Base-by-base conservation (phyloP, 1,140 invertebrate genomes). In the Trichonephila inaurata region DNA sequence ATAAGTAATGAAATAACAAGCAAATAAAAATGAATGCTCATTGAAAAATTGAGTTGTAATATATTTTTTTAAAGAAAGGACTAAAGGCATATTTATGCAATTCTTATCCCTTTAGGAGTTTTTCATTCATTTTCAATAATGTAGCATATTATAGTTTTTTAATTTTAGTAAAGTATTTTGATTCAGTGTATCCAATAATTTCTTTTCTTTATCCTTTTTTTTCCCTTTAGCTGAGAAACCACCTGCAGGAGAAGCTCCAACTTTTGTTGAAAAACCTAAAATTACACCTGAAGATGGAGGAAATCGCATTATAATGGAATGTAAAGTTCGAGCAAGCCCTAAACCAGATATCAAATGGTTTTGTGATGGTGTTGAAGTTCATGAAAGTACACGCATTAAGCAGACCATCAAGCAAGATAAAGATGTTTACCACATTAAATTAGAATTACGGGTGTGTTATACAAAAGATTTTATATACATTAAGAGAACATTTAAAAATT, bases 291-390 rank as follows among this genome's bases (percentile, higher is more conserved):
- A 98, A 96, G 97, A 99, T 95, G 98, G 98, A 95, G 99, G 99
- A 18, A 99, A 99, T 96, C 96, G 99, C 82, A 98, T 99, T 24
- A 97, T 99, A 82, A 99, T 99, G 98, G 98, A 99, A 96, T 99
- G 99, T 96, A 98, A 98, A 95, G 98, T 99, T 0, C 98, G 98
- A 95, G 98, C 99, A 61, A 98, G 98, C 95, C 98, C 99, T 0
- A 98, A 98, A 96, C 99, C 99, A 33, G 97, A 97, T 72, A 98
- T 99, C 88, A 97, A 98, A 44, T 99, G 99, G 99, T 98, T 97
- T 94, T 97, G 97, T 94, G 98, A 98, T 94, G 97, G 97, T 72
- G 97, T 97, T 95, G 96, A 97, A 94, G 97, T 99, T n/a, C 97
- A 96, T 94, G 97, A 98, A 95, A 97, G 97, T 40, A 97, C 97